phyloP scores from a whole-genome alignment of 2,797 vertebrate species.

The Squalus acanthias region DNA sequence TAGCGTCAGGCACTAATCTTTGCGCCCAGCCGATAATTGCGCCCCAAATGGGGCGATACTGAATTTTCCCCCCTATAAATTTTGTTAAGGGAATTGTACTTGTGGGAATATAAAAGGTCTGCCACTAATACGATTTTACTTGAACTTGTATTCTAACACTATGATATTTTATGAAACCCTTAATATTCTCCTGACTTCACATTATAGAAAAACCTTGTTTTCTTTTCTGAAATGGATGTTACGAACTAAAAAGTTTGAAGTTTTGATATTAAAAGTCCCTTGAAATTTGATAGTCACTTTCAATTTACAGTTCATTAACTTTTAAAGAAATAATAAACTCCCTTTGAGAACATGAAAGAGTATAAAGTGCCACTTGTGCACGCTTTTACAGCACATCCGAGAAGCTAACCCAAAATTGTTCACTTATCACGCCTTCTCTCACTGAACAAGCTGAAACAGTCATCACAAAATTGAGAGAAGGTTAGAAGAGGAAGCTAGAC shows the following conservation, averaged over 20 bases:
- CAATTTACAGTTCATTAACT: background rate
- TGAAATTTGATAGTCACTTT: background rate
- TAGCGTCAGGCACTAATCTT: too few species aligned
- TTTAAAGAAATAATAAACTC: background rate
- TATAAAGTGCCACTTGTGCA: background rate
- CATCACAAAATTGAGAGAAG: background rate
- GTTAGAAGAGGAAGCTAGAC: background rate
- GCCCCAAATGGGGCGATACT: too few species aligned
- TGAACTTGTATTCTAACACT: background rate
- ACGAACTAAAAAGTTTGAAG: background rate
- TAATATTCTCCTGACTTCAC: background rate
- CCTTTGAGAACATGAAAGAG: background rate
- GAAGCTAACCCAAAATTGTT: background rate
- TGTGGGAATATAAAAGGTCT: background rate
- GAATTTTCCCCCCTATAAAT: too few species aligned
- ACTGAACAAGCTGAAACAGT: background rate
- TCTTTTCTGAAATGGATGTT: background rate
- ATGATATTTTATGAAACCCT: background rate
- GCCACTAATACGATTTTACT: background rate
- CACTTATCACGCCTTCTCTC: background rate
- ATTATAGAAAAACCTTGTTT: background rate
- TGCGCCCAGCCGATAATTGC: too few species aligned
- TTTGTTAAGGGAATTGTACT: background rate
- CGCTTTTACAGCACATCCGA: background rate
- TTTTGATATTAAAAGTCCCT: background rate